These are phyloP conservation scores for Percina caprodes DNA, from an alignment of 2,113 vertebrate species.

Conservation along the genomic window DNA sequence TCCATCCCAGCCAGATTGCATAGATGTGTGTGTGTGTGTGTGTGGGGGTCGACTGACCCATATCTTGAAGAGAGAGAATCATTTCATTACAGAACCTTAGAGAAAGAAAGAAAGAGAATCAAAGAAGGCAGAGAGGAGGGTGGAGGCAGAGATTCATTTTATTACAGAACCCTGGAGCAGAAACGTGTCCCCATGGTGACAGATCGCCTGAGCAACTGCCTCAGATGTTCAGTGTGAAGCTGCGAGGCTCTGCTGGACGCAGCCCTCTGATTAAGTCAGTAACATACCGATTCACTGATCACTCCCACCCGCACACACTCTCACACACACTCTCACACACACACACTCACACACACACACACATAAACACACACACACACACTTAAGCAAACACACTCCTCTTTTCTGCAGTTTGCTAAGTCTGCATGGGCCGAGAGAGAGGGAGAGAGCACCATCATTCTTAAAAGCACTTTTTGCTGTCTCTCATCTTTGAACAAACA, in stretches of 20 bases:
- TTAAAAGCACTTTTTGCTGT: neutral
- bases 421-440: neutral
- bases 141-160: slow-evolving; percentile 50
- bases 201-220: slow-evolving; percentile 65
- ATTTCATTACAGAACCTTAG: slow-evolving; percentile 63
- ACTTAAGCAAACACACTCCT: too few species aligned
- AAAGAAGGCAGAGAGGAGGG: slow-evolving; percentile 9
- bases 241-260: slow-evolving; percentile 43
- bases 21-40: neutral
- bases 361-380: too few species aligned
- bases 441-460: neutral
- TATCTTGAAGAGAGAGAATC: slow-evolving; percentile 59
- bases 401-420: neutral
- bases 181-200: slow-evolving; percentile 66
- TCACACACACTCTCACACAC: neutral
- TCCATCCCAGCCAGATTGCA: slow-evolving; percentile 57
- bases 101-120: slow-evolving; percentile 46
- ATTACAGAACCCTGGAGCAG: slow-evolving; percentile 48
- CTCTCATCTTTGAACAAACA: neutral
- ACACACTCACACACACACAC: neutral
- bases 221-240: slow-evolving; percentile 61
- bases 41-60: slow-evolving; percentile 54
- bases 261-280: slow-evolving; percentile 58
- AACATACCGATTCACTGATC: slow-evolving; percentile 37
- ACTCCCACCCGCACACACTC: neutral